A percentile compares a stretch with the other conserved stretches of the same genome.
These are phyloP conservation scores for Bellardia bayeri DNA, from an alignment of 2,888 invertebrate species.

Conservation along the genomic window DNA sequence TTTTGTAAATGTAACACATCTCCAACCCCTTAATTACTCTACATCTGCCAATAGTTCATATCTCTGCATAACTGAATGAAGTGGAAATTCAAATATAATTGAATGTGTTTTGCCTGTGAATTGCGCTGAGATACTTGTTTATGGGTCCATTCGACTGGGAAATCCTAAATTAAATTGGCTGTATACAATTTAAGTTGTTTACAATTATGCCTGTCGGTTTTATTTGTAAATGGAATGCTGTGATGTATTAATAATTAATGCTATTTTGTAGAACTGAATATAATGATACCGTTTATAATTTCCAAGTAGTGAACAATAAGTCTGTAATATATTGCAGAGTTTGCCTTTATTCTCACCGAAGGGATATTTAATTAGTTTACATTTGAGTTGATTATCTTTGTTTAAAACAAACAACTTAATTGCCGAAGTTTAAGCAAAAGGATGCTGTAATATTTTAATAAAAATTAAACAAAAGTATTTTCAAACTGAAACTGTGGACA, in stretches of 20 bases:
- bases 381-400: not conserved
- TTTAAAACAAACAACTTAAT: not conserved
- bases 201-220: not conserved
- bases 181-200: not conserved
- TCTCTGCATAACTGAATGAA: not conserved
- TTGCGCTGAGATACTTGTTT: not conserved
- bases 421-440: not conserved
- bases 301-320: not conserved
- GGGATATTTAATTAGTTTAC: conserved; percentile 4
- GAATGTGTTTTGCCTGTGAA: not conserved
- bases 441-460: not conserved
- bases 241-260: not conserved
- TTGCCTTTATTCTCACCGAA: not conserved
- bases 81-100: conserved; percentile 10
- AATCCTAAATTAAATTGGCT: not conserved
- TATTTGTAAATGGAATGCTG: not conserved
- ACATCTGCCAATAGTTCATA: not conserved
- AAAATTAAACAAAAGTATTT: not conserved
- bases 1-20: conserved; percentile 24
- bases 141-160: not conserved
- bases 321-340: not conserved
- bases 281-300: not conserved
- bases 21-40: not conserved
- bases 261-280: not conserved
- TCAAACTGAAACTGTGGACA: too few relatives aligned